A percentile compares a stretch with the other conserved stretches of the same genome.
Conservation (phyloP, 2,888 invertebrate genomes). For the Sepiola atlantica region DNA sequence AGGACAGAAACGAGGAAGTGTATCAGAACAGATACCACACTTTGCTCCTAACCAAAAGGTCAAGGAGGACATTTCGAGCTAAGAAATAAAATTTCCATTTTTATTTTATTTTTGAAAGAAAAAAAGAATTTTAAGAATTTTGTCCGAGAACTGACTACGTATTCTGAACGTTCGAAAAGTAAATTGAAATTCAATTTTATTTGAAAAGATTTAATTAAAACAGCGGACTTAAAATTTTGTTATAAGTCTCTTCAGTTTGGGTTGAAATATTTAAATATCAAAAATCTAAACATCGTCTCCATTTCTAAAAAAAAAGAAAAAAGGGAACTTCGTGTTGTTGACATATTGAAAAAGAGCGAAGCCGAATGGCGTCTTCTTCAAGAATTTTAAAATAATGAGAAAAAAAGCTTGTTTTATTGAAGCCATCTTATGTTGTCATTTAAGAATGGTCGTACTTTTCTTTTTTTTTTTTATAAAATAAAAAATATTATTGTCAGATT, state of each 20-base stretch:
- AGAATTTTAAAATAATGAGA: neutral
- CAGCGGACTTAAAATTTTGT: neutral
- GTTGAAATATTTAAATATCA: neutral
- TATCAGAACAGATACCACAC: too few relatives aligned
- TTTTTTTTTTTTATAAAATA: neutral
- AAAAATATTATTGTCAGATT: neutral
- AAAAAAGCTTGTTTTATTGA: neutral
- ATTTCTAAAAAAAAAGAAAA: neutral
- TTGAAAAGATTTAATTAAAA: neutral
- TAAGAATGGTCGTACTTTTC: neutral
- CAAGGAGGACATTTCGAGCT: too few relatives aligned
- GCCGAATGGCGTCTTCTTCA: neutral
- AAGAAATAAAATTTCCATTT: too few relatives aligned
- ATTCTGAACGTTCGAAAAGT: neutral
- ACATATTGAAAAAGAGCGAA: neutral
- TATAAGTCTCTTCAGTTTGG: neutral
- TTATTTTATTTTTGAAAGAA: too few relatives aligned
- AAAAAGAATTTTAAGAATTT: neutral
- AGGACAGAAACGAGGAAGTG: too few relatives aligned
- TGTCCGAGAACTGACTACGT: neutral
- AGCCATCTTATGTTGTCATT: neutral
- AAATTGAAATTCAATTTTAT: neutral
- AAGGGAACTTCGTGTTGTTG: neutral
- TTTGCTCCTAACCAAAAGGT: too few relatives aligned
- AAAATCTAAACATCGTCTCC: neutral